Evolutionary conservation across 2,888 invertebrate species (phyloP), one percentile per base, ranked within the genome.

Genomic region (Heteropelma amictum): DNA sequence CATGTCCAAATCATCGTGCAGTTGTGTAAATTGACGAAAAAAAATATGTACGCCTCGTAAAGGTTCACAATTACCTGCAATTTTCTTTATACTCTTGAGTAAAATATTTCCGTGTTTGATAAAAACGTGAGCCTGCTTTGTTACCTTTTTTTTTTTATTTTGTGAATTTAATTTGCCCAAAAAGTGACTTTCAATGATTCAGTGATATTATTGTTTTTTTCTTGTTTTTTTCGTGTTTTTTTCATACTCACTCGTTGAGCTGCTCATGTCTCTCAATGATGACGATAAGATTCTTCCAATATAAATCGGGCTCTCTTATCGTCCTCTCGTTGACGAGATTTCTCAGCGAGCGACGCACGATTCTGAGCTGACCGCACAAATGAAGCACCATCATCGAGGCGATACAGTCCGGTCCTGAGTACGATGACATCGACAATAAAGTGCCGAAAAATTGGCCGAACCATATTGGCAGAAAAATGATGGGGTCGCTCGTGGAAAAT

Each of bases 311-410:
- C 5, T 74, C 65, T 3, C 30, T 33, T 26, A 65, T 51, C 1
- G 61, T 73, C 28, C 8, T 51, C 4, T 67, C 70, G 14, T 76
- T 56, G 8, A 77, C 67, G 14, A 79, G 58, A 74, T 73, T 72
- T 40, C 40, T 67, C 28, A 76, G 23, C 1, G 76, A 73, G 26
- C 33, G 28, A 30, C 73, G 68, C 40, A 73, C 12, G 17, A 75
- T 69, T 14, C 61, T 67, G 4, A 86, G 53, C 65, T 86, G 86
- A 1, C 82, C 83, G 30, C 86, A 86, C 1, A 85, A 21, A 51
- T 86, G 86, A 12, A 85, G 58, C 0, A 85, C 78, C n/a, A 85
- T 53, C 8, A 83, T 77, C 1, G 79, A 79, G 2, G 85, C 67
- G 7, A 83, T 80, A 0, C 81, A 76, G 30, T 86, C 86, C 8